phyloP scores from a whole-genome alignment of 2,797 vertebrate genomes.

The Bradypodion ventrale region DNA sequence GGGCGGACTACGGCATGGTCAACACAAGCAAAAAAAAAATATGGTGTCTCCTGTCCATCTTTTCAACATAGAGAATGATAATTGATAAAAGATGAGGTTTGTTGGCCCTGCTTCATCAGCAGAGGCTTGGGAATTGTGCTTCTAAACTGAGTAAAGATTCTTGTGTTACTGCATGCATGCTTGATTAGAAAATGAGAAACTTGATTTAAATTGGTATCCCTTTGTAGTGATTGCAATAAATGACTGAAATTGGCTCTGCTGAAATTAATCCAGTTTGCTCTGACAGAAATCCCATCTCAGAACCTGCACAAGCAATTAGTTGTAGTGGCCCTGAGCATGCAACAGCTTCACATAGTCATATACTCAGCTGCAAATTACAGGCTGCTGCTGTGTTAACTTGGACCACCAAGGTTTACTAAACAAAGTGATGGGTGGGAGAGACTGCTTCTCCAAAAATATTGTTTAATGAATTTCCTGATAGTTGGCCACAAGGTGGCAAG shows the following conservation, averaged over 20 bases:
- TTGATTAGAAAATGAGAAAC: not conserved
- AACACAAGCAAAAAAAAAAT: no score
- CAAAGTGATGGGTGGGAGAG: not conserved
- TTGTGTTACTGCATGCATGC: not conserved
- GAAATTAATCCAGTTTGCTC: not conserved
- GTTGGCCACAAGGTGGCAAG: constrained; percentile 65
- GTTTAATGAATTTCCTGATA: not conserved
- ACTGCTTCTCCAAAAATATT: not conserved
- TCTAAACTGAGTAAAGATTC: no score
- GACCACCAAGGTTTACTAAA: constrained; percentile 23
- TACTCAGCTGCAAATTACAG: not conserved
- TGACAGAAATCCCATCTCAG: not conserved
- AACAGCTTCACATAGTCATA: not conserved
- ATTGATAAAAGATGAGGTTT: no score
- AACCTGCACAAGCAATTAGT: not conserved
- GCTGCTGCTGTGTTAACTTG: not conserved
- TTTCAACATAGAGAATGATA: no score
- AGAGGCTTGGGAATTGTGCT: no score
- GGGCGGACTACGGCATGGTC: no score
- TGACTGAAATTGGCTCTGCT: not conserved
- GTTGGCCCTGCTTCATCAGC: no score
- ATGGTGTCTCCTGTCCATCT: no score
- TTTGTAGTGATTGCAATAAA: not conserved
- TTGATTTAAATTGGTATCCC: not conserved
- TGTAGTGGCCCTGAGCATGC: not conserved